These are phyloP conservation scores for Drosophila testacea DNA, from an alignment of 2,888 invertebrate species.

Conservation along the genomic window DNA sequence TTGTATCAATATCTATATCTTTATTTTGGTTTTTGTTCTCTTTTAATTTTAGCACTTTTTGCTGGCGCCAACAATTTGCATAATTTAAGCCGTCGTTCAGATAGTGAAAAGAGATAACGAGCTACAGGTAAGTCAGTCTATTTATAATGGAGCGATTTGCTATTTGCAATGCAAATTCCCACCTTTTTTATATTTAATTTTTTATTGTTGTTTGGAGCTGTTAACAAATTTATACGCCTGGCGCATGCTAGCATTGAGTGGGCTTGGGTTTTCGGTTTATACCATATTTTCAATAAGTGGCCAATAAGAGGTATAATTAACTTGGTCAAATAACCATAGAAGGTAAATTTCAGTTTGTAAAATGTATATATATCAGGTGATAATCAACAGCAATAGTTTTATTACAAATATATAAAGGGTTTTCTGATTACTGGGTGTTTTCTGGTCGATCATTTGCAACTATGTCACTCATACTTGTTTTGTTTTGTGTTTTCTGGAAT, in stretches of 20 bases:
- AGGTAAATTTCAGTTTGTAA: background rate
- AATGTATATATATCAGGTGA: background rate
- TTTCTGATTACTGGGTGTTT: background rate
- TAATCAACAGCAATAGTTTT: background rate
- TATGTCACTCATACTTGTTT: background rate
- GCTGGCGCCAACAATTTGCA: slow-evolving; percentile 74
- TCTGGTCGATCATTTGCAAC: background rate
- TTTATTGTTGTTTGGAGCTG: slow-evolving; percentile 43
- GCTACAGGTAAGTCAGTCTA: slow-evolving; percentile 58
- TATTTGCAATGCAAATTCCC: slow-evolving; percentile 68
- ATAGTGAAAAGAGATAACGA: slow-evolving; percentile 64
- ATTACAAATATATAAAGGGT: background rate
- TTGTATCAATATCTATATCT: slow-evolving; percentile 8
- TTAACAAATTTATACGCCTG: slow-evolving; percentile 63
- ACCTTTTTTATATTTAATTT: background rate
- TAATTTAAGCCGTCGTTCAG: slow-evolving; percentile 65
- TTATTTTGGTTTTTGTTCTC: background rate
- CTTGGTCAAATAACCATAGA: background rate
- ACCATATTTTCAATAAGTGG: background rate
- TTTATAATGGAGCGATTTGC: slow-evolving; percentile 50
- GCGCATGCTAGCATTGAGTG: slow-evolving; percentile 51
- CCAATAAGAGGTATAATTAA: background rate
- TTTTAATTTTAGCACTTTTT: slow-evolving; percentile 43
- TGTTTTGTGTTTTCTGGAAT: slow-evolving; percentile 33
- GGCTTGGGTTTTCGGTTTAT: slow-evolving; percentile 10